phyloP scores from a whole-genome alignment of 1,140 invertebrate genomes.

The Drosophila insularis region DNA sequence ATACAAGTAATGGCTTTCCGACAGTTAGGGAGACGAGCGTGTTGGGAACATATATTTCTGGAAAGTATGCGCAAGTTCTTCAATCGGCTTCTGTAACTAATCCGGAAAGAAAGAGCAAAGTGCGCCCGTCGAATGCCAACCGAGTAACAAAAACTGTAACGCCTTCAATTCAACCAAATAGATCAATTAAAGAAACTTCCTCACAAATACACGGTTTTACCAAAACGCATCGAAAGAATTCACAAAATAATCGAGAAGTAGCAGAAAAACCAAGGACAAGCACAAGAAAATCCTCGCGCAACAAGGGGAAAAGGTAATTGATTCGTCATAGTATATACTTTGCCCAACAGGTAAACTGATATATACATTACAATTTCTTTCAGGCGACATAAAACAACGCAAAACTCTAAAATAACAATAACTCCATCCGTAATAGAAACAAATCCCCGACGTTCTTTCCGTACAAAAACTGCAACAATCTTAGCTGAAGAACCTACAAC shows the following conservation, averaged over 20 bases:
- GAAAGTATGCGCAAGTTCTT: slow-evolving; percentile 48
- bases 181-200: slow-evolving; percentile 36
- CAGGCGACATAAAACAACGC: slow-evolving; percentile 70
- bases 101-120: slow-evolving; percentile 53
- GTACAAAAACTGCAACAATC: slow-evolving; percentile 84
- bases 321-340: no score
- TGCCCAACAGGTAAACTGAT: no score
- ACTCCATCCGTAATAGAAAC: slow-evolving; percentile 70
- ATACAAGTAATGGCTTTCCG: slow-evolving; percentile 20
- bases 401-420: slow-evolving; percentile 77
- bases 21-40: slow-evolving; percentile 12
- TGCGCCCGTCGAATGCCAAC: slow-evolving; percentile 45
- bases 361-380: slow-evolving; percentile 1
- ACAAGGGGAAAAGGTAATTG: slow-evolving; percentile 65
- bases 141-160: slow-evolving; percentile 60
- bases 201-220: slow-evolving; percentile 28
- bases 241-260: slow-evolving; percentile 30
- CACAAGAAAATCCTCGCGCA: slow-evolving; percentile 56
- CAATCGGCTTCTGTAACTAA: slow-evolving; percentile 25
- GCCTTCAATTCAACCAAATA: slow-evolving; percentile 46
- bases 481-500: slow-evolving; percentile 83
- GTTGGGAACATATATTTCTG: slow-evolving; percentile 36
- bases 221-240: slow-evolving; percentile 52
- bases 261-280: slow-evolving; percentile 34
- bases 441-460: slow-evolving; percentile 84